A percentile compares a stretch with the other conserved stretches of the same genome.
Conservation (phyloP, 2,888 invertebrate genomes). For the Polymixis lichenea region DNA sequence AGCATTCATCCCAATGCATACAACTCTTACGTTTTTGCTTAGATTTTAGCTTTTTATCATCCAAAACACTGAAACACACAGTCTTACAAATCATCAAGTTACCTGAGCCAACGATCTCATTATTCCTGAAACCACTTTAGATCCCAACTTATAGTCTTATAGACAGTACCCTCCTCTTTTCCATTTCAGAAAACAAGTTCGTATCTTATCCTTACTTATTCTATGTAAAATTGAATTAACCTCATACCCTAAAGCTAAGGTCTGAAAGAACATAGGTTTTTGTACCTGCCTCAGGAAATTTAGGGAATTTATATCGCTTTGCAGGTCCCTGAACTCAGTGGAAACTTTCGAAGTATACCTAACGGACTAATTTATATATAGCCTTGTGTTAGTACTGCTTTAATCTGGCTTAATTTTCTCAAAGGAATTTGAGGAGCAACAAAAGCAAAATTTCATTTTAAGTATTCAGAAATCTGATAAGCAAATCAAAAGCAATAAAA, state of each 20-base stretch:
- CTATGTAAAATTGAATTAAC: slow-evolving; percentile 34
- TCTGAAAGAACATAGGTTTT: slow-evolving; percentile 26
- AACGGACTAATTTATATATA: slow-evolving; percentile 16
- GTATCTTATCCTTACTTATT: slow-evolving; percentile 3
- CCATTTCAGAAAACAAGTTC: slow-evolving; percentile 33
- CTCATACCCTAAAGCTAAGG: neutral
- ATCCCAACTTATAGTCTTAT: slow-evolving; percentile 25
- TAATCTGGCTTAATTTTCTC: slow-evolving; percentile 1
- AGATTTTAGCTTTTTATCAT: neutral
- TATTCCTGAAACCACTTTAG: slow-evolving; percentile 31
- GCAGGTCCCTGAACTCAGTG: slow-evolving; percentile 30
- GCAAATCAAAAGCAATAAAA: neutral
- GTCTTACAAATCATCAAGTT: slow-evolving; percentile 12
- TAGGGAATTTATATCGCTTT: slow-evolving; percentile 1
- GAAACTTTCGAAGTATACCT: neutral
- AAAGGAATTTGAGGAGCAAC: neutral
- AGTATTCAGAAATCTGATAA: slow-evolving; percentile 12
- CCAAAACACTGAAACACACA: neutral
- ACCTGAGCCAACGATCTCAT: slow-evolving; percentile 27
- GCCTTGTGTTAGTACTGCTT: slow-evolving; percentile 1
- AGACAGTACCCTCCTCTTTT: slow-evolving; percentile 26
- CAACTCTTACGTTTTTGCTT: too few relatives aligned
- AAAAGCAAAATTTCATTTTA: neutral
- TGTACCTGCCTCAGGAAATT: slow-evolving; percentile 14
- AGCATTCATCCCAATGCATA: neutral